phyloP scores from a whole-genome alignment of 2,113 vertebrate genomes.

The Lophius piscatorius region DNA sequence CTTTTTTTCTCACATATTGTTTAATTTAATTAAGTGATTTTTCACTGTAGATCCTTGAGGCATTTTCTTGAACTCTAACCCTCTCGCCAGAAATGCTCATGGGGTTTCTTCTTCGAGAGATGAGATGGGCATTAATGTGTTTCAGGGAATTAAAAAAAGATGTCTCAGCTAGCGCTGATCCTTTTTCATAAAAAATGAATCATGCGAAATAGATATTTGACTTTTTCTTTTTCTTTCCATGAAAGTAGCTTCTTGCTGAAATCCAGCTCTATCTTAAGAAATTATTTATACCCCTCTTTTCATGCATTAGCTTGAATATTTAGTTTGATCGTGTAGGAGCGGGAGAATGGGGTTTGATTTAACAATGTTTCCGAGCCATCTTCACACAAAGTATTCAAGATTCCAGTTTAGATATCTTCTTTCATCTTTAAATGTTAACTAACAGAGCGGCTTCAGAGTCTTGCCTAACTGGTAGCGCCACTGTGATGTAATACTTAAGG shows the following conservation, averaged over 20 bases:
- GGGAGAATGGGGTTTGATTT: conserved; percentile 1
- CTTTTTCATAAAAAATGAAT: conserved; percentile 18
- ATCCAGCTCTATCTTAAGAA: background rate
- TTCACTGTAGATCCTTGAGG: too few species aligned
- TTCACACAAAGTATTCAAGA: background rate
- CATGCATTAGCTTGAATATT: background rate
- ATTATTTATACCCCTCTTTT: conserved; percentile 21
- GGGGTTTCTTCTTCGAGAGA: conserved; percentile 6
- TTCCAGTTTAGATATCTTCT: too few species aligned
- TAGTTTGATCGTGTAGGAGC: background rate
- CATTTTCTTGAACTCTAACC: too few species aligned
- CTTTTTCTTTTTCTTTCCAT: conserved; percentile 14
- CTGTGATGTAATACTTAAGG: too few species aligned
- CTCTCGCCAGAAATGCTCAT: too few species aligned
- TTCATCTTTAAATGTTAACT: too few species aligned
- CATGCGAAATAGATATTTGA: conserved; percentile 4
- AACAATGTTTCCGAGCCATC: conserved; percentile 4
- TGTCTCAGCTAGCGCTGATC: background rate
- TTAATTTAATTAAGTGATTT: too few species aligned
- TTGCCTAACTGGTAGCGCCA: too few species aligned
- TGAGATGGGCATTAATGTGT: conserved; percentile 3
- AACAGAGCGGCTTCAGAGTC: too few species aligned
- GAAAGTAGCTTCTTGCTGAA: conserved; percentile 10
- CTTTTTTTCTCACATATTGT: too few species aligned
- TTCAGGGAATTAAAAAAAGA: background rate